phyloP scores from a whole-genome alignment of 2,888 invertebrate species.

The Tachina grossa region DNA sequence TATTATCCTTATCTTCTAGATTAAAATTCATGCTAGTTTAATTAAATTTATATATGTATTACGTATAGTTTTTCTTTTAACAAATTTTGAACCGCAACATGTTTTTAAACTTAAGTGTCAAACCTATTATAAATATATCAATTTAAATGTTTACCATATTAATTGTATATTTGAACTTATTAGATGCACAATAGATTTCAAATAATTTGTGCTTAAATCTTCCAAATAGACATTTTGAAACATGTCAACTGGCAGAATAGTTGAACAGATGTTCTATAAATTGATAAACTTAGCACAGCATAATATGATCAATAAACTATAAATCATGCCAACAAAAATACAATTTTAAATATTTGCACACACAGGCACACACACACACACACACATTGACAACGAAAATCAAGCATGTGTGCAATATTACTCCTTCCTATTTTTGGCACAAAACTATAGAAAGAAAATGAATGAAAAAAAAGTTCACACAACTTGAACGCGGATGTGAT shows the following conservation, averaged over 20 bases:
- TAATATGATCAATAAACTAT: conserved; percentile 72
- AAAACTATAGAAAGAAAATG: neutral
- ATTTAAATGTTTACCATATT: neutral
- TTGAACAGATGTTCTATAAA: conserved; percentile 32
- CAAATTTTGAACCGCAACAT: too few relatives aligned
- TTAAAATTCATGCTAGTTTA: too few relatives aligned
- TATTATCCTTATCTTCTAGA: too few relatives aligned
- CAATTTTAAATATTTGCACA: neutral
- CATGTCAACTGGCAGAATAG: conserved; percentile 54
- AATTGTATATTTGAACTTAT: conserved; percentile 25
- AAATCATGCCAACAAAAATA: conserved; percentile 22
- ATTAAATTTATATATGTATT: too few relatives aligned
- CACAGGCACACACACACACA: neutral
- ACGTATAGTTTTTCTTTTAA: too few relatives aligned
- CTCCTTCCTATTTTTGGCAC: conserved; percentile 48
- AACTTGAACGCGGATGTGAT: conserved; percentile 63
- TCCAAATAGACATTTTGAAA: conserved; percentile 58
- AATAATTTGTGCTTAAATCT: conserved; percentile 23
- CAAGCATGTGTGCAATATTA: conserved; percentile 36
- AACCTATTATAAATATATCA: too few relatives aligned
- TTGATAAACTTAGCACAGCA: conserved; percentile 67
- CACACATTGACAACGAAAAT: conserved; percentile 3
- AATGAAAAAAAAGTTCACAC: neutral
- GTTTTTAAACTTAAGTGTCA: too few relatives aligned
- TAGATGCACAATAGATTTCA: conserved; percentile 37